phyloP scores from a whole-genome alignment of 2,888 invertebrate genomes.

The Tipula vernalis region DNA sequence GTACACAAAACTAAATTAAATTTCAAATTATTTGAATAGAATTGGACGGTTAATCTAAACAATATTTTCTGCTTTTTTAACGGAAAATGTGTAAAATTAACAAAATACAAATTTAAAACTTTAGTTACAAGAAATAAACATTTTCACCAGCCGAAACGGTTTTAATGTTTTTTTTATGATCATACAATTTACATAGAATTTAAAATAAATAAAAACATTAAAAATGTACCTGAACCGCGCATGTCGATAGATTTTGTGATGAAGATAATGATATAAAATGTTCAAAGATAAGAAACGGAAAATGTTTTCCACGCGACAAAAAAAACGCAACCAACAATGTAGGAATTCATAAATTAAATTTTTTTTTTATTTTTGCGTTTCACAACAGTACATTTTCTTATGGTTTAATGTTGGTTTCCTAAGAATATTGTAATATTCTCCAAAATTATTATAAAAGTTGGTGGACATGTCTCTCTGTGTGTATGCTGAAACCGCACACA shows the following conservation, averaged over 20 bases:
- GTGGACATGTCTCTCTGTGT: neutral
- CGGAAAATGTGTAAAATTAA: neutral
- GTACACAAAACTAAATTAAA: neutral
- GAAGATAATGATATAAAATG: neutral
- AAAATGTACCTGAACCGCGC: neutral
- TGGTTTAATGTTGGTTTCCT: neutral
- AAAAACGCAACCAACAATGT: neutral
- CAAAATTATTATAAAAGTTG: neutral
- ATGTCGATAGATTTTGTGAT: neutral
- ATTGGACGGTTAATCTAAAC: neutral
- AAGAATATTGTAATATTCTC: neutral
- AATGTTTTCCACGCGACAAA: neutral
- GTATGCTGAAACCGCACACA: neutral
- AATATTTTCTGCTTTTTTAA: neutral
- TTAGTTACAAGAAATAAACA: too few relatives aligned
- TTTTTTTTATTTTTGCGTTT: neutral
- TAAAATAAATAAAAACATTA: neutral
- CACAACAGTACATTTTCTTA: neutral
- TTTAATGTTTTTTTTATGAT: neutral
- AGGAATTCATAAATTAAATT: neutral
- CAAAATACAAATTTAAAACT: too few relatives aligned
- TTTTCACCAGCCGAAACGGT: too few relatives aligned
- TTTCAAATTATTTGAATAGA: neutral
- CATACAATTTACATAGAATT: neutral
- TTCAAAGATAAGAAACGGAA: neutral